Conservation (phyloP, 2,888 invertebrate species). For the Amphipoea lucens region DNA sequence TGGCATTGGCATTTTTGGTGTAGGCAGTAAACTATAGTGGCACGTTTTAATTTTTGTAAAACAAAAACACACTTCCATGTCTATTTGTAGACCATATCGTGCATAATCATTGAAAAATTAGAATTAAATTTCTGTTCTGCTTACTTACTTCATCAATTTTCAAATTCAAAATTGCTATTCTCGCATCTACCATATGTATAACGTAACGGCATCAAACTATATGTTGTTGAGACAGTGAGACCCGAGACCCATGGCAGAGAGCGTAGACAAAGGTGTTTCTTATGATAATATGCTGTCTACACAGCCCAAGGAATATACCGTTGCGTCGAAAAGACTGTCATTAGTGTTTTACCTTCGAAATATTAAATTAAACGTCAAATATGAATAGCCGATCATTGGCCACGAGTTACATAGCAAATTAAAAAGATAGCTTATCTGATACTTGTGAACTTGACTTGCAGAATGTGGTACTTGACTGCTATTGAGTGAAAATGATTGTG, state of each 20-base stretch:
- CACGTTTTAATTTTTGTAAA: background rate
- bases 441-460: slow-evolving; percentile 59
- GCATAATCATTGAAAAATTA: background rate
- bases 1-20: slow-evolving; percentile 2
- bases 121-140: background rate
- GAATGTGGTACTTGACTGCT: slow-evolving; percentile 35
- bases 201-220: slow-evolving; percentile 54
- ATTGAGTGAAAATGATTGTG: slow-evolving; percentile 57
- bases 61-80: background rate
- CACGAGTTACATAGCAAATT: slow-evolving; percentile 46
- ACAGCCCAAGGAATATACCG: slow-evolving; percentile 67
- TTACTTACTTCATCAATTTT: slow-evolving; percentile 3
- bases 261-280: slow-evolving; percentile 45
- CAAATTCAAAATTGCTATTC: slow-evolving; percentile 11
- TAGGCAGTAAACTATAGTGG: slow-evolving; percentile 10
- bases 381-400: slow-evolving; percentile 57
- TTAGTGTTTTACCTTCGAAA: slow-evolving; percentile 60
- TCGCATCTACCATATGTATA: slow-evolving; percentile 3
- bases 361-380: slow-evolving; percentile 65
- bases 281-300: slow-evolving; percentile 47
- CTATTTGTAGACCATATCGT: slow-evolving; percentile 6
- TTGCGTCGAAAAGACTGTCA: slow-evolving; percentile 64
- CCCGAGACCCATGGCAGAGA: slow-evolving; percentile 12
- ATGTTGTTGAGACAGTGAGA: slow-evolving; percentile 11
- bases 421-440: slow-evolving; percentile 54